A percentile compares a stretch with the other conserved stretches of the same genome.
Evolutionary conservation across 2,888 invertebrate species (phyloP).

Genomic region (Thymelicus acteon): DNA sequence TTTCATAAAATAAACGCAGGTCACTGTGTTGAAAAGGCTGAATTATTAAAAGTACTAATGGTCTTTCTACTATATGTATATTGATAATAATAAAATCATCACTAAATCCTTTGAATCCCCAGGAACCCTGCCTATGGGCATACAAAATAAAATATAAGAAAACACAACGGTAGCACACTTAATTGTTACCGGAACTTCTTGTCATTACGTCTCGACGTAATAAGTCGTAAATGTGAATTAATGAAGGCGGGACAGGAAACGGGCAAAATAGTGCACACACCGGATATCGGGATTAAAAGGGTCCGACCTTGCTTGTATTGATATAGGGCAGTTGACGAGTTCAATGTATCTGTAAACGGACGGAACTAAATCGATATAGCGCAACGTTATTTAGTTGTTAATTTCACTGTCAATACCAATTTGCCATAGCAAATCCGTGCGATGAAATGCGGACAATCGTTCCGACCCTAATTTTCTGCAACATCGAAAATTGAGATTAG

Average conservation of each 20-base stretch:
- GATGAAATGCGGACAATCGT: slow-evolving; percentile 3
- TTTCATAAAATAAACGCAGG: too few species aligned
- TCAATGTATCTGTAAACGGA: slow-evolving; percentile 13
- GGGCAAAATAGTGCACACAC: slow-evolving; percentile 61
- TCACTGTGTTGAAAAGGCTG: too few species aligned
- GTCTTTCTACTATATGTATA: too few species aligned
- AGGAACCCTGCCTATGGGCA: neutral
- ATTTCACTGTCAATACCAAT: slow-evolving; percentile 23
- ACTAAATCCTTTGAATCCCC: too few species aligned
- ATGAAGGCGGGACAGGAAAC: slow-evolving; percentile 72
- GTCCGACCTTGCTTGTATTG: slow-evolving; percentile 65
- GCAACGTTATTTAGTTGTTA: neutral
- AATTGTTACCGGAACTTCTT: slow-evolving; percentile 53
- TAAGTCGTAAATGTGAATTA: slow-evolving; percentile 72
- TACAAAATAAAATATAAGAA: neutral
- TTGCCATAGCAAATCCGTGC: slow-evolving; percentile 26
- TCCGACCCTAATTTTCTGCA: neutral
- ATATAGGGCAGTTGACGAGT: slow-evolving; percentile 42
- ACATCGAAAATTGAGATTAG: neutral
- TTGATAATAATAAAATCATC: too few species aligned
- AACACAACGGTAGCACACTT: neutral
- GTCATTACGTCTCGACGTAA: slow-evolving; percentile 59
- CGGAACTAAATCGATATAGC: slow-evolving; percentile 3
- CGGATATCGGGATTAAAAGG: slow-evolving; percentile 72
- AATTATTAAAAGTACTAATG: too few species aligned